Base-by-base conservation (phyloP, 2,113 vertebrate species). In the Centrocercus urophasianus region DNA sequence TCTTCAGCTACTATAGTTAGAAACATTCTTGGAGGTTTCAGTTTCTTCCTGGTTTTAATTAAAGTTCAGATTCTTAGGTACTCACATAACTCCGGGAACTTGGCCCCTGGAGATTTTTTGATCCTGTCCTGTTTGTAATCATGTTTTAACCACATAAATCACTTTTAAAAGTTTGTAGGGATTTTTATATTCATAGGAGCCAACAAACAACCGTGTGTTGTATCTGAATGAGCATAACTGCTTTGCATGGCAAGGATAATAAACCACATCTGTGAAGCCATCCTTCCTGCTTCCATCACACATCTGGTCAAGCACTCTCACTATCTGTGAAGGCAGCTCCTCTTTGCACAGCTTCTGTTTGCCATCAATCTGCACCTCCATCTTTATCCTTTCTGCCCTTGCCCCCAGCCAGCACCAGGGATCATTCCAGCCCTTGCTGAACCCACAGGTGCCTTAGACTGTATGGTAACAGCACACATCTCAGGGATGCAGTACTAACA, bases 31-130 rank as follows among this genome's bases (percentile, higher is more conserved):
- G 52, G 57, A 77, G 32, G 28, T 83, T 59, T 86, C 38, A 32
- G n/a, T 54, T 94, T 86, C 70, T 95, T 81, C 56, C 83, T 78
- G 20, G 32, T 50, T 47, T 42, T 75, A 89, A 86, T 45, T 72
- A 28, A 88, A 91, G 38, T 88, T 91, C 72, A 81, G 42, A 88
- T 89, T 83, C 92, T 88, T 89, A 88, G 43, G 64, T 93, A 83
- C 32, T 50, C 0, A 0, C 13, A 10, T 50, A 89, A 82, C 45
- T 80, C 67, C 8, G 60, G 60, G 34, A 93, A 87, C 69, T 86
- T 4, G 1, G 2, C 7, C 13, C 13, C 42, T 67, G 28, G n/a
- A 77, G 38, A 18, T 76, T 85, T 79, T 84, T 72, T 79, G 87
- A 73, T 90, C 45, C 66, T 75, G 19, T 47, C 59, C 66, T 87